Conservation (phyloP, 2,797 vertebrate species). For the Malurus splendens region DNA sequence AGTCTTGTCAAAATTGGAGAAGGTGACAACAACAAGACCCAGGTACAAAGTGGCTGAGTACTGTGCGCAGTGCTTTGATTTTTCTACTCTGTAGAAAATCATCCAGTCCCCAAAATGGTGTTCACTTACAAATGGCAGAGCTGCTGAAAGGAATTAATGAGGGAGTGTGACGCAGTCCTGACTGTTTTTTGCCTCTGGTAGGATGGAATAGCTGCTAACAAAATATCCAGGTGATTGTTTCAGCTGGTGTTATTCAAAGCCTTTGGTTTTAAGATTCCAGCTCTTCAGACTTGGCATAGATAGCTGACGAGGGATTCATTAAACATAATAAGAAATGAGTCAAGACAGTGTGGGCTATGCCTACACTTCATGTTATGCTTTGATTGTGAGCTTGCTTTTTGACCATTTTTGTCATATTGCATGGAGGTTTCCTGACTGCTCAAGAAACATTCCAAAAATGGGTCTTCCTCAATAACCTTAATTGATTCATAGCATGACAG, state of each 20-base stretch:
- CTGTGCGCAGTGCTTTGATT: not conserved
- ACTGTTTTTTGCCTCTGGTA: constrained; percentile 4
- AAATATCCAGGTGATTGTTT: not conserved
- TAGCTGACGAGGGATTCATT: constrained; percentile 1
- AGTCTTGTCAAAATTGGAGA: not conserved
- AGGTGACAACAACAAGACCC: not conserved
- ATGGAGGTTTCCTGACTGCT: not conserved
- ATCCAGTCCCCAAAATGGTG: not conserved
- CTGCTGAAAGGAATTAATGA: not conserved
- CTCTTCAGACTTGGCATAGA: not conserved
- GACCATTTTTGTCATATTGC: not conserved
- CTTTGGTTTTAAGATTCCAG: not conserved
- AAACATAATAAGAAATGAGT: constrained; percentile 12
- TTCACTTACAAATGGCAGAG: not conserved
- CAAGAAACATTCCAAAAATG: not conserved
- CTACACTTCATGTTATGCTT: not conserved
- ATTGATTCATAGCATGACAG: not conserved
- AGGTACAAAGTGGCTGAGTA: not conserved
- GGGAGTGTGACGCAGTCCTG: not conserved
- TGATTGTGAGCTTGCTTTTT: not conserved
- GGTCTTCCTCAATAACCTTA: not conserved
- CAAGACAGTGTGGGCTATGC: not conserved
- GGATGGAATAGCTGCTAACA: not conserved
- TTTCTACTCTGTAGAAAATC: not conserved
- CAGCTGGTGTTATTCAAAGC: not conserved